Evolutionary conservation across 2,797 vertebrate genomes (phyloP), one percentile per base, ranked within the genome.

Genomic region (Anguilla obscura): DNA sequence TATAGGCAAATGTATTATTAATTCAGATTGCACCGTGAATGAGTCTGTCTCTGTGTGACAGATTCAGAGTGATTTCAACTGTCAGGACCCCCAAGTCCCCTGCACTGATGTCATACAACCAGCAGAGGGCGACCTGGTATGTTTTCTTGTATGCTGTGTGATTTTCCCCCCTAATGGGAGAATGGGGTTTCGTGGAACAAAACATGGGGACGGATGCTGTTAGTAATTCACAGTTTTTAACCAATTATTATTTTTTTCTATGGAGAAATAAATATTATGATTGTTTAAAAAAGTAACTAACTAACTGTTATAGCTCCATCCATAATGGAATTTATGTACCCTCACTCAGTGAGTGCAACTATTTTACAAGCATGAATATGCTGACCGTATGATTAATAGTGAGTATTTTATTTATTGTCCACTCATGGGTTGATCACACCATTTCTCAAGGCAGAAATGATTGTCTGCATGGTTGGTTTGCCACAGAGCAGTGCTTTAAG

Each of bases 1-100:
- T 88, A 36, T 40, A 36, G 63, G 56, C 27, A 48, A 74, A 48
- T 5, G 27, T 82, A 27, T 89, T 36, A 12, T 56, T 36, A 12
- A 63, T 88, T 14, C 33, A 58, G 52, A 63, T 18, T 24, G 33
- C 83, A 54, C 0, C 90, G 7, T 90, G 84, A 90, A 56, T 76
- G 60, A 87, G 85, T 90, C 85, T 91, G 92, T 88, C 85, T 88
- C 66, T 87, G n/a, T 92, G 36, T 90, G 90, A 95, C 94, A 92
- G 94, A 95, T 63, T 71, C 91, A 93, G 93, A 87, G 89, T 92
- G 91, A 93, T 52, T 85, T 94, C 89, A 94, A 90, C 76, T 80
- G 82, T 9, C 84, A 86, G 88, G 91, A 92, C 89, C 90, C 88
- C 87, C 88, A 91, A 86, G 87, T 89, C 88, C 84, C 88, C 88